Percentiles rank a stretch among this genome's conserved stretches.
phyloP scores from a whole-genome alignment of 1,140 invertebrate species.

The Metopolophium dirhodum region DNA sequence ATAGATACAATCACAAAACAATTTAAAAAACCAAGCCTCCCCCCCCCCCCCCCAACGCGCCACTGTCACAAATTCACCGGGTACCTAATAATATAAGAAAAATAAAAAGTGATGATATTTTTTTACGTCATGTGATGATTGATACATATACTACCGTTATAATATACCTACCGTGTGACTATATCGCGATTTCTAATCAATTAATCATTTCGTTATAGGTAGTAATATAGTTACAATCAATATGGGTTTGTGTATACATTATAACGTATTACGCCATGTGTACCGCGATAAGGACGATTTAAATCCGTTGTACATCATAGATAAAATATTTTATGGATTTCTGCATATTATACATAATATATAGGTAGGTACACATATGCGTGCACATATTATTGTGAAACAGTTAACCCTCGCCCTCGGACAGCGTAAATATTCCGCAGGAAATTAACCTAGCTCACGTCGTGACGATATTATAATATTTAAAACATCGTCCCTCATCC shows the following conservation, averaged over 20 bases:
- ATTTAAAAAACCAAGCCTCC: neutral
- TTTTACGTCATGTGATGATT: neutral
- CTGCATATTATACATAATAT: neutral
- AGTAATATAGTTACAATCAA: neutral
- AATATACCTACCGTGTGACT: neutral
- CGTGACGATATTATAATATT: constrained; percentile 3
- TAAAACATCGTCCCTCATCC: neutral
- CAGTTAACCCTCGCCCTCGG: neutral
- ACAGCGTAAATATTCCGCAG: neutral
- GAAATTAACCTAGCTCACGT: neutral
- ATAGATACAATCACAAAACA: neutral
- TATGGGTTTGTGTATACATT: neutral
- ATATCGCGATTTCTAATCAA: neutral
- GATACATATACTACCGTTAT: neutral
- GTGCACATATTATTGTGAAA: neutral
- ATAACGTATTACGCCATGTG: neutral
- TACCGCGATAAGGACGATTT: neutral
- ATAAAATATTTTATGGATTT: constrained; percentile 2
- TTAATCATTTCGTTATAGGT: constrained; percentile 11
- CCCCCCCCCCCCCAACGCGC: too few species aligned
- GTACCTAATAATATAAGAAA: neutral
- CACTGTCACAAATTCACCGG: neutral
- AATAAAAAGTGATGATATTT: neutral
- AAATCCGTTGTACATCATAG: neutral
- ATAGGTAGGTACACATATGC: too few species aligned